Conservation (phyloP, 1,140 invertebrate species). For the Plutomurus gul region DNA sequence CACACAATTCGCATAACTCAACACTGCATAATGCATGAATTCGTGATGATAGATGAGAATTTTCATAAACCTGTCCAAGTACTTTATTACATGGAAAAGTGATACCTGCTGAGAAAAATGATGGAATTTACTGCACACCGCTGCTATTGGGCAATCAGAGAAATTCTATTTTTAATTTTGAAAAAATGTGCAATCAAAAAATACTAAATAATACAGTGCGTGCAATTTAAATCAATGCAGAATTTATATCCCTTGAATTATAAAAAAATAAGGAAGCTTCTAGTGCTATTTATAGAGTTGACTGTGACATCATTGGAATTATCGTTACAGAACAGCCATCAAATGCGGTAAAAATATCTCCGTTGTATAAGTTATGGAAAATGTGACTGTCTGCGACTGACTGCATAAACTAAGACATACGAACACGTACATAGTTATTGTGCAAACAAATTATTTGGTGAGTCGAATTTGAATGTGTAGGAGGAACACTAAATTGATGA, state of each 20-base stretch:
- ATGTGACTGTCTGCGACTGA: background rate
- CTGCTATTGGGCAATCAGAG: too few species aligned
- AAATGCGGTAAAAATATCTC: background rate
- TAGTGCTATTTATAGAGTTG: too few species aligned
- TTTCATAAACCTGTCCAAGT: background rate
- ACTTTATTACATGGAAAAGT: background rate
- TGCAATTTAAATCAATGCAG: too few species aligned
- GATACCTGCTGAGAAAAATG: background rate
- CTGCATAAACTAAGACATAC: background rate
- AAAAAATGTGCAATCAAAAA: too few species aligned
- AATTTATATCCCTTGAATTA: too few species aligned
- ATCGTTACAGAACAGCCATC: too few species aligned
- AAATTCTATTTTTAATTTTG: too few species aligned
- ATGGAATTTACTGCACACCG: too few species aligned
- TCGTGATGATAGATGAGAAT: background rate
- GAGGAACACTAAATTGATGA: background rate
- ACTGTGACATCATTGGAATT: too few species aligned
- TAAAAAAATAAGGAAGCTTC: too few species aligned
- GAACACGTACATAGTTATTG: background rate
- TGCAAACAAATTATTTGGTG: constrained; percentile 9
- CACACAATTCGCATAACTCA: background rate
- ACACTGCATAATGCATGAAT: background rate
- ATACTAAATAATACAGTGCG: too few species aligned
- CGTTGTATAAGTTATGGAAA: background rate
- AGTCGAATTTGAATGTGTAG: constrained; percentile 3